phyloP scores from a whole-genome alignment of 2,888 invertebrate species.

The Cryptosula pallasiana region DNA sequence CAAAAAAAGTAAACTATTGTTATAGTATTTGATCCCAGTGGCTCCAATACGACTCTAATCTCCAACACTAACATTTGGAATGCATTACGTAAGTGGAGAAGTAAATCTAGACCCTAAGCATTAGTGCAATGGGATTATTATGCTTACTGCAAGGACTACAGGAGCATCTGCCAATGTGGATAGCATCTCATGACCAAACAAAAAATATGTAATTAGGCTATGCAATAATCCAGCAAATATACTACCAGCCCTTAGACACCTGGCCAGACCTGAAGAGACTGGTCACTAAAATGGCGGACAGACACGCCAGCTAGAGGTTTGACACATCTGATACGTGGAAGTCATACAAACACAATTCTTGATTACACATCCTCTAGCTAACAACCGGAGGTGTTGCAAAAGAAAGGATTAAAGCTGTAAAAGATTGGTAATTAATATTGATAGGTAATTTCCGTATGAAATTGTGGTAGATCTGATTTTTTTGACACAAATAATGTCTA shows the following conservation, averaged over 20 bases:
- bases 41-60: slow-evolving; percentile 18
- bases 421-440: background rate
- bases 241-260: too few species aligned
- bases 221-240: too few species aligned
- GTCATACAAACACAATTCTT: too few species aligned
- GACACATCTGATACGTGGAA: too few species aligned
- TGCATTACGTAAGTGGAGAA: background rate
- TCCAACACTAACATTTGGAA: slow-evolving; percentile 15
- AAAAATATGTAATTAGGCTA: too few species aligned
- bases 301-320: too few species aligned
- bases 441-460: background rate
- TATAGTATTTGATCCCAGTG: slow-evolving; percentile 8
- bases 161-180: too few species aligned
- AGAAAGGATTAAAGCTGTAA: background rate
- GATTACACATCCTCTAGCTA: too few species aligned
- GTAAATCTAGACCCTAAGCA: background rate
- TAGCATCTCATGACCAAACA: too few species aligned
- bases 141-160: background rate
- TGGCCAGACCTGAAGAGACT: too few species aligned
- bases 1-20: slow-evolving; percentile 15
- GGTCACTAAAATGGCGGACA: too few species aligned
- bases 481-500: background rate
- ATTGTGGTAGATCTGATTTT: background rate
- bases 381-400: background rate
- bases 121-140: slow-evolving; percentile 19